Conservation (phyloP, 1,140 invertebrate genomes). For the Sinella curviseta region DNA sequence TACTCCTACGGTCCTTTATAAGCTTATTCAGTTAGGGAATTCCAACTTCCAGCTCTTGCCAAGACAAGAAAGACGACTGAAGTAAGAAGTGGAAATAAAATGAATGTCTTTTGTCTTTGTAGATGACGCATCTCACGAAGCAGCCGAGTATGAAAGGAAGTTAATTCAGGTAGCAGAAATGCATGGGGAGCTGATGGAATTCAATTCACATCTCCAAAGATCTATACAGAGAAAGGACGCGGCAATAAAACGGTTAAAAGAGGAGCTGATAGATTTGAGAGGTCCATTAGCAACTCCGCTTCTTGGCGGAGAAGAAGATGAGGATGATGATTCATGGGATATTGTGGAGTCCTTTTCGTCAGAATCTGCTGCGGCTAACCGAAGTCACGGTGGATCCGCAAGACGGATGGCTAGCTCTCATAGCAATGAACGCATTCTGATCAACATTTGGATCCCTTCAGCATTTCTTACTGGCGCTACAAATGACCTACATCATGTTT, state of each 20-base stretch:
- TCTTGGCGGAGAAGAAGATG: slow-evolving; percentile 54
- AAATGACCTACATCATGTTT: slow-evolving; percentile 78
- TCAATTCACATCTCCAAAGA: slow-evolving; percentile 71
- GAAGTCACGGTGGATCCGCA: background rate
- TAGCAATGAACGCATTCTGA: slow-evolving; percentile 58
- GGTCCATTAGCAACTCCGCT: slow-evolving; percentile 62
- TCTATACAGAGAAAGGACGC: slow-evolving; percentile 64
- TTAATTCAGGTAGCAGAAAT: slow-evolving; percentile 90
- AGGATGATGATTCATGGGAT: slow-evolving; percentile 45
- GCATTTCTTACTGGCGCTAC: slow-evolving; percentile 80
- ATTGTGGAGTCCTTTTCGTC: slow-evolving; percentile 40
- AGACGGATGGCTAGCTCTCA: slow-evolving; percentile 41
- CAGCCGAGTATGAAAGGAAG: slow-evolving; percentile 82
- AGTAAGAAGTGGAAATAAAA: too few species aligned
- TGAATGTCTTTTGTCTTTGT: background rate
- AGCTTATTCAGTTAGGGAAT: too few species aligned
- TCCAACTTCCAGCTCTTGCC: too few species aligned
- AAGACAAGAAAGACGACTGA: too few species aligned
- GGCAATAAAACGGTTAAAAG: slow-evolving; percentile 64
- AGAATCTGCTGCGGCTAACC: slow-evolving; percentile 17
- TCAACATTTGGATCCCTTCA: slow-evolving; percentile 89
- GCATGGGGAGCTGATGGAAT: slow-evolving; percentile 93
- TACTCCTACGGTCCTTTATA: background rate
- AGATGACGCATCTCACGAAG: slow-evolving; percentile 59
- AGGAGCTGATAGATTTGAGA: slow-evolving; percentile 69